Base-by-base conservation (phyloP, 92 coral and sea anemone genomes). In the Isaurus tuberculatus region DNA sequence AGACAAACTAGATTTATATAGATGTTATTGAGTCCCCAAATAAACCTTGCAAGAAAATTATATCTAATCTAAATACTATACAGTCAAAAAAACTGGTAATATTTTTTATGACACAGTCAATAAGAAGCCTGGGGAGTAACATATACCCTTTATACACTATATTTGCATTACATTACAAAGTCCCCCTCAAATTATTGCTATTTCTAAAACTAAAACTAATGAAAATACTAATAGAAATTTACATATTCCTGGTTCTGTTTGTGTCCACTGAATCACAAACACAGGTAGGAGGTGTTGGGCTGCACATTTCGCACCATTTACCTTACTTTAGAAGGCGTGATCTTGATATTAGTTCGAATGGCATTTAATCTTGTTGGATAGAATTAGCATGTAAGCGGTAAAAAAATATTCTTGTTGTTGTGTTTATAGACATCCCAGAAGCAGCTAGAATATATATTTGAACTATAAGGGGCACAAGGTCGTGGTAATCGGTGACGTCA, bases 241-340 rank as follows among this genome's bases (percentile, higher is more conserved):
- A 63, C 72, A 81, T 71, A 87, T 83, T 32, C 88, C 88, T 42
- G 88, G 91, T 5, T 84, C 72, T 65, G 13, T 84, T 73, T 74
- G 31, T 84, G 70, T 81, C 82, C 73, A 83, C 87, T 26, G 73
- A 87, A 60, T 87, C 87, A 32, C 55, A 51, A 70, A 83, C 87
- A 23, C 40, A 32, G 55, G 90, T 78, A 44, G 90, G 90, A 49
- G 90, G 87, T 32, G 83, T 40, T 71, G 90, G 83, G 22, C 40
- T 87, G 75, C 81, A 83, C 78, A 72, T 81, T 28, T 26, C 53
- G 30, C 36, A 67, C 27, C 48, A n/a, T 22, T 86, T 20, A 81
- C 58, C 29, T 10, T 40, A 40, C 46, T 40, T 10, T 40, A 40
- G 46, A 40, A 40, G 46, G 46, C 46, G 46, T 40, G 46, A 40